Conservation (phyloP, 2,888 invertebrate genomes). For the Lamellibrachia columna region DNA sequence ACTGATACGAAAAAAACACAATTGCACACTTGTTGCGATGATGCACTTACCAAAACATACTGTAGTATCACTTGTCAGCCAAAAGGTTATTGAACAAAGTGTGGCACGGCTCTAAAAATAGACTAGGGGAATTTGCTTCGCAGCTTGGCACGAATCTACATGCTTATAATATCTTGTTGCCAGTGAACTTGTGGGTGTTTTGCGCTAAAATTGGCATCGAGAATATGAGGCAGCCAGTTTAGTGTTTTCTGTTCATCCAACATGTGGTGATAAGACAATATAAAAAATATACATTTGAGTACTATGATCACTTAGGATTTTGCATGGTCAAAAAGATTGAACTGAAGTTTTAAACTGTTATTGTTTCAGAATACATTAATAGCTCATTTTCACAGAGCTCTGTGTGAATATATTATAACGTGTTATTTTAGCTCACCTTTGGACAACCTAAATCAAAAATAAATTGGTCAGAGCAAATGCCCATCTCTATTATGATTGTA, state of each 20-base stretch:
- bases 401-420: too few species aligned
- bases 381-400: too few species aligned
- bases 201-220: background rate
- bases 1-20: background rate
- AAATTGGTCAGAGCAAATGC: too few species aligned
- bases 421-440: too few species aligned
- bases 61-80: background rate
- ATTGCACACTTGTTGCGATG: background rate
- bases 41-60: background rate
- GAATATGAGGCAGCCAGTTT: background rate
- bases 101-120: conserved; percentile 16
- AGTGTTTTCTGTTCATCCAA: background rate
- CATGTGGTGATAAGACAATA: too few species aligned
- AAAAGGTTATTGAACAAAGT: background rate
- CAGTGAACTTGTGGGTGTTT: background rate
- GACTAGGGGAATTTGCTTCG: background rate
- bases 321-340: too few species aligned
- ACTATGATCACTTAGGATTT: too few species aligned
- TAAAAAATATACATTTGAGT: too few species aligned
- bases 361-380: too few species aligned
- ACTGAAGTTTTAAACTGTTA: too few species aligned
- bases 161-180: background rate
- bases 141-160: background rate
- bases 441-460: too few species aligned
- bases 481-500: too few species aligned